Evolutionary conservation across 2,888 invertebrate genomes (phyloP), one percentile per base, ranked within the genome.

Genomic region (Platycheirus albimanus): DNA sequence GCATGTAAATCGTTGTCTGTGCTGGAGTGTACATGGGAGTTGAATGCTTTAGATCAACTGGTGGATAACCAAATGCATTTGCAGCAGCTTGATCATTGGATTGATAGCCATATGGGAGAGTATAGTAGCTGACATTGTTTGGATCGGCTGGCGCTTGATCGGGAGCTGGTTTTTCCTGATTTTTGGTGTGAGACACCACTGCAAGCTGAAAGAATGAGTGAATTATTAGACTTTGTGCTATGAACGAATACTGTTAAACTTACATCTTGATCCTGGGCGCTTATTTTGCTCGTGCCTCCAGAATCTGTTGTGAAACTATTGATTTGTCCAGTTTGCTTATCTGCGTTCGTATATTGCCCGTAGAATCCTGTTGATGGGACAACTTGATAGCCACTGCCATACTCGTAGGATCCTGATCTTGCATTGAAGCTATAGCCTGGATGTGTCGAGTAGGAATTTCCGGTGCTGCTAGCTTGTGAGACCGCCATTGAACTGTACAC

Each of bases 391-490:
- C 94, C 94, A 63, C 94, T 93, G 84, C 90, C 92, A 86, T 94
- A 94, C 10, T 94, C 93, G 85, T 93, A 94, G 49, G 87, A 89
- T 0, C 94, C 94, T 0, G 92, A 92, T 0, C 91, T 87, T 0
- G 91, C 85, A 86, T 94, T 93, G 85, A 89, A 94, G 6, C 92
- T 91, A 86, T 94, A 94, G 47, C 93, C 94, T 3, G 94, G 94
- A 88, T 94, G 94, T 64, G 88, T 88, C 10, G 88, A 87, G 17
- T 74, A 78, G 0, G 72, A 83, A 38, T 56, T 38, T 1, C 36
- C 20, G 3, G 45, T 63, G 11, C 28, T 66, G 1, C 33, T 20
- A 8, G 71, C 61, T 5, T 71, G 71, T 0, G 71, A 66, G 17
- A 66, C 66, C 1, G 43, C 61, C 61, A 66, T 51, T 24, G 15